A percentile compares a stretch with the other conserved stretches of the same genome.
Evolutionary conservation across 1,140 invertebrate genomes (phyloP).

Genomic region (Drosophila sucinea): DNA sequence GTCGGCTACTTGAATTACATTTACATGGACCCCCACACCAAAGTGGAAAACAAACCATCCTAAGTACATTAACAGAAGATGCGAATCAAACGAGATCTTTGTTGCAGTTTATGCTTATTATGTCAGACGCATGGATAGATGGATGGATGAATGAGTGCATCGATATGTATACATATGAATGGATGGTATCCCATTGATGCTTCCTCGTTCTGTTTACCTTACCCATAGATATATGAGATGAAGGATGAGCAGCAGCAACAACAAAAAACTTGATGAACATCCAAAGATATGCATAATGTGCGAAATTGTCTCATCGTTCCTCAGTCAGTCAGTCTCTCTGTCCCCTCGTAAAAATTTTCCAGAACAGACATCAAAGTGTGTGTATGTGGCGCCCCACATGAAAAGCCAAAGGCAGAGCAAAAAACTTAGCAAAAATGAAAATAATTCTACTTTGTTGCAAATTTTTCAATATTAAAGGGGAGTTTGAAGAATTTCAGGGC

Average conservation of each 20-base stretch:
- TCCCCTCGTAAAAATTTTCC: background rate
- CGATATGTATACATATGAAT: background rate
- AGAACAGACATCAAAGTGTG: conserved; percentile 15
- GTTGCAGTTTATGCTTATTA: conserved; percentile 33
- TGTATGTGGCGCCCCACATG: conserved; percentile 9
- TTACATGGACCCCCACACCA: conserved; percentile 46
- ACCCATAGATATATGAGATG: conserved; percentile 7
- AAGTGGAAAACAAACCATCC: background rate
- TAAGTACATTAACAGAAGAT: conserved; percentile 61
- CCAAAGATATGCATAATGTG: conserved; percentile 18
- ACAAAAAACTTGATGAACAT: background rate
- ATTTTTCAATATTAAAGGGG: background rate
- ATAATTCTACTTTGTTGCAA: conserved; percentile 23
- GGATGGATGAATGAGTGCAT: background rate
- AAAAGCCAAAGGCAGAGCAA: background rate
- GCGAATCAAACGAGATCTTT: conserved; percentile 22
- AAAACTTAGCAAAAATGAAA: background rate
- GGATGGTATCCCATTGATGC: background rate
- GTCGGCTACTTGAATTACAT: conserved; percentile 73
- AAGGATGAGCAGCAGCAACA: background rate
- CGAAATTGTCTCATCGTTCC: conserved; percentile 17
- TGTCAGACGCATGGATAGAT: background rate
- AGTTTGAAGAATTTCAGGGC: too few relatives aligned
- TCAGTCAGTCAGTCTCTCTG: background rate
- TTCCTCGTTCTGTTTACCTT: conserved; percentile 7